phyloP scores from a whole-genome alignment of 1,140 invertebrate genomes.

The Euura lappo region DNA sequence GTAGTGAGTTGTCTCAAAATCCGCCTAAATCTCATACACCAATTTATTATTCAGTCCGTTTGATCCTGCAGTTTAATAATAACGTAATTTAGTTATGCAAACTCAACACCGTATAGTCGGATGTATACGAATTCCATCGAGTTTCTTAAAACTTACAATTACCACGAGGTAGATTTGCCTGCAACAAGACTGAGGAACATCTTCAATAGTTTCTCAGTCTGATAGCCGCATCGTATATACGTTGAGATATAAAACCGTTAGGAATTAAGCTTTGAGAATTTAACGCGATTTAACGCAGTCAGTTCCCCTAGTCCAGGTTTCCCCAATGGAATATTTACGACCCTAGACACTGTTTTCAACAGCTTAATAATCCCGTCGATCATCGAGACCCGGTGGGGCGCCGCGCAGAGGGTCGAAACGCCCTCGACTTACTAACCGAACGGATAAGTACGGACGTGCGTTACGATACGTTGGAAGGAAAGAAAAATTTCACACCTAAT shows the following conservation, averaged over 20 bases:
- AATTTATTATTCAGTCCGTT: neutral
- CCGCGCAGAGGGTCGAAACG: neutral
- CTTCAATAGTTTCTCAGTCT: too few species aligned
- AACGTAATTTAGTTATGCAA: too few species aligned
- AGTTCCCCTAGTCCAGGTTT: neutral
- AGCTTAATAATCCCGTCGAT: conserved; percentile 3
- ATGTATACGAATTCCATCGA: too few species aligned
- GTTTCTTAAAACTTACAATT: too few species aligned
- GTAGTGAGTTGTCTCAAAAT: conserved; percentile 16
- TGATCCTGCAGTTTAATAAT: too few species aligned
- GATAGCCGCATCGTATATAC: too few species aligned
- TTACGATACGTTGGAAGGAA: neutral
- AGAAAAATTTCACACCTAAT: neutral
- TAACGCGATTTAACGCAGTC: conserved; percentile 5
- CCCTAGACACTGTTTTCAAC: neutral
- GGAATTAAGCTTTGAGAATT: neutral
- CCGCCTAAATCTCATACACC: neutral
- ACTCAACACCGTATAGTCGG: too few species aligned
- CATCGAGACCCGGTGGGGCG: neutral
- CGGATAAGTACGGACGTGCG: neutral
- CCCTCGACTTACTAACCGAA: neutral
- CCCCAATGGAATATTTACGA: conserved; percentile 5
- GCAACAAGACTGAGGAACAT: too few species aligned
- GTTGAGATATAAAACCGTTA: too few species aligned
- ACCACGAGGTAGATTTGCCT: too few species aligned